A percentile compares a stretch with the other conserved stretches of the same genome.
Conservation (phyloP, 2,888 invertebrate species). For the Ormyrus rosae region DNA sequence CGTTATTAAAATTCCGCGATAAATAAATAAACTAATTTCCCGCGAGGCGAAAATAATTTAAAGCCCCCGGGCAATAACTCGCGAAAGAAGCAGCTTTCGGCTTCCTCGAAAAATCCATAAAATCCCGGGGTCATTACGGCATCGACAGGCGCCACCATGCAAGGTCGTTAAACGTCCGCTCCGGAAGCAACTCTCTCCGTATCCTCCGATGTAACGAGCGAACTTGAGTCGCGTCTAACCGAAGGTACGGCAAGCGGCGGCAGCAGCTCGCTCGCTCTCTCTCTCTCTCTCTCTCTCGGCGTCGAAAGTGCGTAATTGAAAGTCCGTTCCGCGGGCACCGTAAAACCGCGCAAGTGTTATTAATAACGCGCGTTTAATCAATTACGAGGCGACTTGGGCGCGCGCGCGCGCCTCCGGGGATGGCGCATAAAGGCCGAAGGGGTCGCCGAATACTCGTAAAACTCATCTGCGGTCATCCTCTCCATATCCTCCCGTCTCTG, state of each 20-base stretch:
- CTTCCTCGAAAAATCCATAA: too few relatives aligned
- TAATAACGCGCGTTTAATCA: conserved; percentile 69
- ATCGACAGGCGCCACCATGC: conserved; percentile 4
- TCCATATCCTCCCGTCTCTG: not conserved
- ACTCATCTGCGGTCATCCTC: conserved; percentile 70
- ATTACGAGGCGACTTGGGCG: conserved; percentile 61
- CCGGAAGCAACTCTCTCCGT: not conserved
- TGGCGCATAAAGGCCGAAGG: conserved; percentile 61
- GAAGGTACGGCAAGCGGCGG: not conserved
- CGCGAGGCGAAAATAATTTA: too few relatives aligned
- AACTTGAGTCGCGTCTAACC: conserved; percentile 30
- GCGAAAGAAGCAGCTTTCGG: too few relatives aligned
- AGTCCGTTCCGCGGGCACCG: conserved; percentile 46
- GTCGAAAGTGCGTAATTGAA: conserved; percentile 52
- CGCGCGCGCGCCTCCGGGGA: conserved; percentile 47
- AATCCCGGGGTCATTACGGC: too few relatives aligned
- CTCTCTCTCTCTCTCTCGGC: not conserved
- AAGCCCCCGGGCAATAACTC: too few relatives aligned
- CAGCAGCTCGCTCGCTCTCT: too few relatives aligned
- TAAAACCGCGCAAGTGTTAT: conserved; percentile 62
- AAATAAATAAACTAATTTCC: too few relatives aligned
- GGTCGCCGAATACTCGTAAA: conserved; percentile 66
- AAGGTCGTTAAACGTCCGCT: conserved; percentile 47
- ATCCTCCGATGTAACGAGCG: conserved; percentile 23
- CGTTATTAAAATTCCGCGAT: too few relatives aligned